phyloP scores from a whole-genome alignment of 2,888 invertebrate species.

The Caenorhabditis panamensis region DNA sequence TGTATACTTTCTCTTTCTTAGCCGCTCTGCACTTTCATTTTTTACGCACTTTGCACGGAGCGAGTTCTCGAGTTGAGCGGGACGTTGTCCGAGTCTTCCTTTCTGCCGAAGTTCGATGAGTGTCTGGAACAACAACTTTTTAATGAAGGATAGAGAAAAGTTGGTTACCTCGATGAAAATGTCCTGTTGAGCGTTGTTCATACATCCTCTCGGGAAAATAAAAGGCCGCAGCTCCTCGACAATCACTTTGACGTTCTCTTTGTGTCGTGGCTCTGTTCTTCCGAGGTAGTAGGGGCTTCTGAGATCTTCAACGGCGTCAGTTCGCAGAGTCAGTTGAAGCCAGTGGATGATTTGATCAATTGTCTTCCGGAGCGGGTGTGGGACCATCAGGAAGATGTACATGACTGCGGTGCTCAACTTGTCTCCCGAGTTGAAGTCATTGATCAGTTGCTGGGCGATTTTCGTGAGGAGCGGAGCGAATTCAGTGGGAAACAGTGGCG shows the following conservation, averaged over 20 bases:
- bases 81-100: slow-evolving; percentile 34
- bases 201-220: slow-evolving; percentile 54
- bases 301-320: slow-evolving; percentile 56
- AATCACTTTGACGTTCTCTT: slow-evolving; percentile 55
- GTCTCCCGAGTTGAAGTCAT: slow-evolving; percentile 43
- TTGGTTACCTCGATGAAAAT: slow-evolving; percentile 47
- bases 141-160: background rate
- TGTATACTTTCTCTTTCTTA: slow-evolving; percentile 45
- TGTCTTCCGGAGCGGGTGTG: slow-evolving; percentile 45
- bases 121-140: slow-evolving; percentile 35
- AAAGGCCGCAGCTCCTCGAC: slow-evolving; percentile 46
- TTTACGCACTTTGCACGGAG: slow-evolving; percentile 53
- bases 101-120: slow-evolving; percentile 48
- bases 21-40: slow-evolving; percentile 9
- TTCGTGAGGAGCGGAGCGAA: slow-evolving; percentile 47
- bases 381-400: slow-evolving; percentile 59
- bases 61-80: slow-evolving; percentile 37
- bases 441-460: slow-evolving; percentile 50
- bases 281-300: slow-evolving; percentile 62
- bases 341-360: slow-evolving; percentile 58
- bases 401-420: slow-evolving; percentile 42
- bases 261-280: slow-evolving; percentile 45
- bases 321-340: slow-evolving; percentile 51
- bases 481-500: slow-evolving; percentile 54
- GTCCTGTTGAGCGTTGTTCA: slow-evolving; percentile 45